Percentiles rank a stretch among this genome's conserved stretches.
Evolutionary conservation across 2,113 vertebrate genomes (phyloP).

Genomic region (Austrofundulus limnaeus): DNA sequence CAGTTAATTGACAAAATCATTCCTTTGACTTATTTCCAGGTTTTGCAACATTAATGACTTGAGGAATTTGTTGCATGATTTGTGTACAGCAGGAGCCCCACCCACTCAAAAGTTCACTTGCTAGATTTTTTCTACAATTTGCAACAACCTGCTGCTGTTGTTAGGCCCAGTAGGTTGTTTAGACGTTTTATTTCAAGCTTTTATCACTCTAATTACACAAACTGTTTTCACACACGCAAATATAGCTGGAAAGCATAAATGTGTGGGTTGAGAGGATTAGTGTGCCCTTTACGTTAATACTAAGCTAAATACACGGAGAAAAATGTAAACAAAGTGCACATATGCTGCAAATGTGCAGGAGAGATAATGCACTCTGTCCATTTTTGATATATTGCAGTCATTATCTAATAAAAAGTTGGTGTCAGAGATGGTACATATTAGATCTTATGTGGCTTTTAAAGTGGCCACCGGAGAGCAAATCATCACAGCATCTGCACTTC

Average conservation of each 20-base stretch:
- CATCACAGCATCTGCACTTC: slow-evolving; percentile 20
- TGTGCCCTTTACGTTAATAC: slow-evolving; percentile 11
- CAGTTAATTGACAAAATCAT: slow-evolving; percentile 20
- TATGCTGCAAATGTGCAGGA: background rate
- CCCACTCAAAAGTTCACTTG: no score
- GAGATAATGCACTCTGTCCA: slow-evolving; percentile 1
- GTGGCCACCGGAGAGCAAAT: slow-evolving; percentile 44
- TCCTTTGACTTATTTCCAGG: slow-evolving; percentile 20
- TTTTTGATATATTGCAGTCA: slow-evolving; percentile 50
- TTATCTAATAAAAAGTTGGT: slow-evolving; percentile 51
- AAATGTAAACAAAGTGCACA: slow-evolving; percentile 9
- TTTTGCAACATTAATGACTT: slow-evolving; percentile 3
- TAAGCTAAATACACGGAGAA: slow-evolving; percentile 8
- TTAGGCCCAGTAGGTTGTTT: background rate
- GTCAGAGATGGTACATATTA: slow-evolving; percentile 43
- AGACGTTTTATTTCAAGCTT: background rate
- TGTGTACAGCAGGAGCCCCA: slow-evolving; percentile 1
- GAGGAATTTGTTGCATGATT: background rate
- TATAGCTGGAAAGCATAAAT: slow-evolving; percentile 2
- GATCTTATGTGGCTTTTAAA: slow-evolving; percentile 45
- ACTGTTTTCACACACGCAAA: background rate
- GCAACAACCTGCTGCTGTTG: background rate
- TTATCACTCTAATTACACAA: background rate
- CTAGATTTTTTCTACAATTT: background rate
- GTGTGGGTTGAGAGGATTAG: slow-evolving; percentile 1